A percentile compares a stretch with the other conserved stretches of the same genome.
These are phyloP conservation scores for Pseudococcus longispinus DNA, from an alignment of 2,888 invertebrate species.

Conservation along the genomic window DNA sequence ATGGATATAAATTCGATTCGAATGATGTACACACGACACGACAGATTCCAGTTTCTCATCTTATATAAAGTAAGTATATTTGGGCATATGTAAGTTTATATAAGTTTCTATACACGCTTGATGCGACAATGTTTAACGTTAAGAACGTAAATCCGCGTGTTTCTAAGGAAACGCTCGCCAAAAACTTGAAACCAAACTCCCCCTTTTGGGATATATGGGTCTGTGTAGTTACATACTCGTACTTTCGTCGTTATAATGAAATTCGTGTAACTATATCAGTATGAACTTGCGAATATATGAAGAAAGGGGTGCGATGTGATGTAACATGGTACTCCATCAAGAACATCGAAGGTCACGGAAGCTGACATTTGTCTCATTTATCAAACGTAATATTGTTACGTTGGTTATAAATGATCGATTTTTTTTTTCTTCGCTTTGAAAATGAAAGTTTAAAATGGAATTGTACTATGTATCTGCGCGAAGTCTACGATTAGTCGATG, in stretches of 20 bases:
- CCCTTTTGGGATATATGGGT: background rate
- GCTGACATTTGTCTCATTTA: conserved; percentile 24
- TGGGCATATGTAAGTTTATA: too few relatives aligned
- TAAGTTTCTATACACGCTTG: background rate
- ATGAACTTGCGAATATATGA: background rate
- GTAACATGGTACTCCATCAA: background rate
- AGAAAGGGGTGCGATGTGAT: background rate
- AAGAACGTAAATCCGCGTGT: background rate
- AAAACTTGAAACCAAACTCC: background rate
- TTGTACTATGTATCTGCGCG: background rate
- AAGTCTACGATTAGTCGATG: too few relatives aligned
- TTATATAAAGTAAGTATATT: too few relatives aligned
- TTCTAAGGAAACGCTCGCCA: background rate
- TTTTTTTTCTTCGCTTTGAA: background rate
- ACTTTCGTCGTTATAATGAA: background rate
- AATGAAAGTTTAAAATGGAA: background rate
- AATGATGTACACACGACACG: too few relatives aligned
- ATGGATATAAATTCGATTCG: background rate
- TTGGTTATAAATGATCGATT: background rate
- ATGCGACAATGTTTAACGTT: background rate
- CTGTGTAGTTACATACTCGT: too few relatives aligned
- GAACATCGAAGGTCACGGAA: background rate
- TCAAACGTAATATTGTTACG: background rate
- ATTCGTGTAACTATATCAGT: background rate
- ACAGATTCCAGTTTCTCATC: too few relatives aligned